These are phyloP conservation scores for Clarias gariepinus DNA, from an alignment of 2,113 vertebrate genomes.

Conservation along the genomic window DNA sequence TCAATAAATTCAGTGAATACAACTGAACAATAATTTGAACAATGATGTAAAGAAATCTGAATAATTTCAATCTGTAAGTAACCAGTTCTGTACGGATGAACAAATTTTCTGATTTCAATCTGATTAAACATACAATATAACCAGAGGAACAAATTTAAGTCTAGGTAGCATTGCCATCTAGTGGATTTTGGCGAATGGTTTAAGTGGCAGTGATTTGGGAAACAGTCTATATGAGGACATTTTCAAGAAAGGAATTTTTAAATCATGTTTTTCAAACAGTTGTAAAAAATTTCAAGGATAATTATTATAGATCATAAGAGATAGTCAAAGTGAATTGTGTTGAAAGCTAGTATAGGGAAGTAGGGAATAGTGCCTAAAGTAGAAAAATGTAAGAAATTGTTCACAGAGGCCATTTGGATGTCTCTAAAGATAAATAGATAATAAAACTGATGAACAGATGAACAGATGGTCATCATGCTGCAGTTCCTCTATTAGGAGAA, in stretches of 20 bases:
- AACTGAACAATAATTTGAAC: background rate
- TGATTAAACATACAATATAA: background rate
- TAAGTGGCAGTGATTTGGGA: background rate
- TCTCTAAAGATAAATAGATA: background rate
- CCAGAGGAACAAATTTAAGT: background rate
- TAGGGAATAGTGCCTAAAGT: background rate
- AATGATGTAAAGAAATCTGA: background rate
- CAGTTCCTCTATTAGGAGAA: background rate
- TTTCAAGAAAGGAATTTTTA: background rate
- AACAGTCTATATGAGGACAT: background rate
- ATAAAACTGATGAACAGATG: background rate
- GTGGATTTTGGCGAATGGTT: conserved; percentile 23
- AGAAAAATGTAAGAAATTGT: background rate
- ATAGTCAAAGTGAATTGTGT: background rate
- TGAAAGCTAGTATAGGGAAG: background rate
- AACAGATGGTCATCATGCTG: background rate
- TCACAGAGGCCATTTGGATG: background rate
- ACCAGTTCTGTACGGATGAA: background rate
- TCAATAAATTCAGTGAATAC: background rate
- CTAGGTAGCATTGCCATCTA: conserved; percentile 46
- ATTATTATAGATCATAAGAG: background rate
- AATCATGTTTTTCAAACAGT: background rate
- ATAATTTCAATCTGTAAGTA: background rate
- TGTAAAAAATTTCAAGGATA: background rate
- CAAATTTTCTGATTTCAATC: background rate